These are phyloP conservation scores for Nyctereutes procyonoides DNA, from an alignment of 2,113 vertebrate species.

Conservation along the genomic window DNA sequence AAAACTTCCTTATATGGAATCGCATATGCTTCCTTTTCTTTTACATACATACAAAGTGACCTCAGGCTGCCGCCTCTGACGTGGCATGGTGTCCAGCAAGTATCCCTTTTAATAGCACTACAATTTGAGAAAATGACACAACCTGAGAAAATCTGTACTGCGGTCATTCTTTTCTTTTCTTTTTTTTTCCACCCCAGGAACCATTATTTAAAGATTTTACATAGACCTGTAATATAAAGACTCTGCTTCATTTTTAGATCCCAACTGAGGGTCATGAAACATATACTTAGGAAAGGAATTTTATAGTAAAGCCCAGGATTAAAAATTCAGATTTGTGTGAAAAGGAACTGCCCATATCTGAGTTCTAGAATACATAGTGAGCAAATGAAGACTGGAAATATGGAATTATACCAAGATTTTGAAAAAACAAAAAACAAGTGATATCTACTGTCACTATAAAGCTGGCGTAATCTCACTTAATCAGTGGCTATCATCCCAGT, in stretches of 20 bases:
- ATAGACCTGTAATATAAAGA: background rate
- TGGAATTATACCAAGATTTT: background rate
- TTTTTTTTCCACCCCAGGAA: background rate
- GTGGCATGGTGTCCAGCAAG: background rate
- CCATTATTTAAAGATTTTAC: background rate
- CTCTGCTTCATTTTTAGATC: background rate
- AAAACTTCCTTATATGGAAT: background rate
- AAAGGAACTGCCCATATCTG: background rate
- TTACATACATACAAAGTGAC: background rate
- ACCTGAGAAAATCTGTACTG: background rate
- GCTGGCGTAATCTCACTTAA: background rate
- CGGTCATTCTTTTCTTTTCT: background rate
- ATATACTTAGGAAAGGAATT: background rate
- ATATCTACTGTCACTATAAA: background rate
- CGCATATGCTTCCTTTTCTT: accelerated
- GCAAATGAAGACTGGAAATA: background rate
- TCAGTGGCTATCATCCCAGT: background rate
- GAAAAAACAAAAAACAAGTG: background rate
- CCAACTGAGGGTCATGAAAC: background rate
- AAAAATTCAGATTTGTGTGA: background rate
- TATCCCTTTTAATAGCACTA: background rate
- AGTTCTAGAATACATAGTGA: background rate
- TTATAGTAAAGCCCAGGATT: background rate
- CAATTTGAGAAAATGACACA: background rate
- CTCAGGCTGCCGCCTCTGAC: background rate